Conservation (phyloP, 1,140 invertebrate species). For the Aethina tumida region DNA sequence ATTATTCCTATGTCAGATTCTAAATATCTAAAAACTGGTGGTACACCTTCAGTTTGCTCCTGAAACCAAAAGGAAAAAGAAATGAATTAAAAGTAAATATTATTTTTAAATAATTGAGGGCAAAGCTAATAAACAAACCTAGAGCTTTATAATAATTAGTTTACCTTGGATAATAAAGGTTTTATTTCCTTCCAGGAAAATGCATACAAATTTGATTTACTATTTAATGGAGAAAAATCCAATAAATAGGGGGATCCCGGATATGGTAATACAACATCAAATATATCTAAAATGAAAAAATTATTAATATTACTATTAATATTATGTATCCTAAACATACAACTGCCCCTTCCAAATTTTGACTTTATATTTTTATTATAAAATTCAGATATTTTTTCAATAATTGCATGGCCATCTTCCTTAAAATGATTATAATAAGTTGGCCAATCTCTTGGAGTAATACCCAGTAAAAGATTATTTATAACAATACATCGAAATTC, state of each 20-base stretch:
- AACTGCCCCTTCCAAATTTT: conserved; percentile 26
- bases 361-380: conserved; percentile 23
- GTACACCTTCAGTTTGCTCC: conserved; percentile 23
- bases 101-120: not conserved
- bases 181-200: conserved; percentile 31
- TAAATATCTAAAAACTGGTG: conserved; percentile 32
- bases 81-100: conserved; percentile 6
- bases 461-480: conserved; percentile 30
- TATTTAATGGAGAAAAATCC: conserved; percentile 30
- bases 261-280: conserved; percentile 28
- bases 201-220: conserved; percentile 30
- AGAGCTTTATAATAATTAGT: not conserved
- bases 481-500: conserved; percentile 33
- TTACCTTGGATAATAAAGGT: conserved; percentile 26
- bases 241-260: conserved; percentile 25
- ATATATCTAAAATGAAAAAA: conserved; percentile 23
- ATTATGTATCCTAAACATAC: conserved; percentile 12
- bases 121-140: not conserved
- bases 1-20: conserved; percentile 32
- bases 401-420: conserved; percentile 29
- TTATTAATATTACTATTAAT: conserved; percentile 4
- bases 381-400: conserved; percentile 25
- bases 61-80: conserved; percentile 12
- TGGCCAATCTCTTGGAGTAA: conserved; percentile 33
- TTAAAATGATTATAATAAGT: conserved; percentile 31